Evolutionary conservation across 2,797 vertebrate genomes (phyloP).

Genomic region (Varecia variegata): DNA sequence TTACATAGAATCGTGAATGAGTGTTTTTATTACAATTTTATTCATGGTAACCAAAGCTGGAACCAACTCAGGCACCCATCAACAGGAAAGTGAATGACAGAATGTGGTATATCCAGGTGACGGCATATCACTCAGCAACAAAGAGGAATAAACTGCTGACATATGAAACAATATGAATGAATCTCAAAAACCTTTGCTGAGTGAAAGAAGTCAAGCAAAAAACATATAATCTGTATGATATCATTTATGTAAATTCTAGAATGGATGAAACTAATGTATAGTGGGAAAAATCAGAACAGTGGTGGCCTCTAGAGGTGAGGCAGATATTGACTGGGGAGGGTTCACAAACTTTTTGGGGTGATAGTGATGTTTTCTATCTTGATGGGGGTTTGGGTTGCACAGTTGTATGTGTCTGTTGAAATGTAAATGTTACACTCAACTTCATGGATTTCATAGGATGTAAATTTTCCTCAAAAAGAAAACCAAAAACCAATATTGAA

Average conservation of each 20-base stretch:
- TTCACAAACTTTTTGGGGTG: neutral
- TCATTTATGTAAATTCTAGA: neutral
- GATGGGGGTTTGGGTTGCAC: neutral
- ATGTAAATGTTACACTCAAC: neutral
- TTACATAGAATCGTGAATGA: neutral
- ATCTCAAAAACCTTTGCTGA: neutral
- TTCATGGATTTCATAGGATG: neutral
- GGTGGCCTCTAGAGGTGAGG: neutral
- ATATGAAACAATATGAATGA: neutral
- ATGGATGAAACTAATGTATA: neutral
- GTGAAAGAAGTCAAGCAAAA: neutral
- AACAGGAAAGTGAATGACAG: neutral
- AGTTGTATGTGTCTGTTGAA: neutral
- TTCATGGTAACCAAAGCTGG: neutral
- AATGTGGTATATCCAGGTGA: neutral
- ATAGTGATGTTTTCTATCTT: neutral
- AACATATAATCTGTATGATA: neutral
- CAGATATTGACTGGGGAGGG: neutral
- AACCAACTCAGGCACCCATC: neutral
- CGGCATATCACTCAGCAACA: neutral
- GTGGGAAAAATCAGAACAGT: neutral
- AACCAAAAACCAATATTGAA: neutral
- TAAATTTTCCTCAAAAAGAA: neutral
- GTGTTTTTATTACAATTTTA: neutral
- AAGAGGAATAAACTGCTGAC: neutral